Percentiles rank a stretch among this genome's conserved stretches.
phyloP scores from a whole-genome alignment of 2,797 vertebrate genomes.

The Acanthornis magna region DNA sequence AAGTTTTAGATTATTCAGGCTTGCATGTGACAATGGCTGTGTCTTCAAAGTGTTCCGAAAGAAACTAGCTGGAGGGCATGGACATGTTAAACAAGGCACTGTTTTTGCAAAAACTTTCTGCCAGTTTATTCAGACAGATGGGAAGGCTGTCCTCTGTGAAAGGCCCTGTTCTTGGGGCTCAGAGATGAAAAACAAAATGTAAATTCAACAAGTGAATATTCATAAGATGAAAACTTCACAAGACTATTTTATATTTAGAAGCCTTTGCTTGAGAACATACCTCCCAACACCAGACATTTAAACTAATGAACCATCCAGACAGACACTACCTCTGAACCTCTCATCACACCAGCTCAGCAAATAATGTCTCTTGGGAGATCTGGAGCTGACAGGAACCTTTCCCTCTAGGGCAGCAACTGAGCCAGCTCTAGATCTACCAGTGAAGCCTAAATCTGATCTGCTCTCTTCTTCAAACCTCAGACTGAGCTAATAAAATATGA shows the following conservation, averaged over 20 bases:
- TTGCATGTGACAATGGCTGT: neutral
- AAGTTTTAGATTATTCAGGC: neutral
- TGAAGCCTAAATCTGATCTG: neutral
- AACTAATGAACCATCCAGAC: conserved; percentile 27
- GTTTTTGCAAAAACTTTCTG: neutral
- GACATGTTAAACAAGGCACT: neutral
- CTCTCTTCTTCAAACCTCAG: neutral
- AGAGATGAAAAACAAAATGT: conserved; percentile 68
- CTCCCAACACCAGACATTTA: conserved; percentile 31
- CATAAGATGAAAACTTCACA: conserved; percentile 63
- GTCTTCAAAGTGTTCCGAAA: neutral
- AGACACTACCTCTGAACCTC: conserved; percentile 6
- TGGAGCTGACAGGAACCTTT: neutral
- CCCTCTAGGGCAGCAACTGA: neutral
- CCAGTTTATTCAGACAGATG: conserved; percentile 40
- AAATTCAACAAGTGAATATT: conserved; percentile 73
- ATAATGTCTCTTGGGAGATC: neutral
- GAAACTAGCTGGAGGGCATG: neutral
- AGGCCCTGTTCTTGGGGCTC: conserved; percentile 11
- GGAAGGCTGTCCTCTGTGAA: conserved; percentile 31
- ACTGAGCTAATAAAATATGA: neutral
- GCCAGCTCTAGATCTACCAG: neutral
- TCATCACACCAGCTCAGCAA: neutral
- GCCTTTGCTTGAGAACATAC: conserved; percentile 12
- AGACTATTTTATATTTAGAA: conserved; percentile 61